Base-by-base conservation (phyloP, 64 coral and sea anemone genomes). In the Stylophora pistillata region DNA sequence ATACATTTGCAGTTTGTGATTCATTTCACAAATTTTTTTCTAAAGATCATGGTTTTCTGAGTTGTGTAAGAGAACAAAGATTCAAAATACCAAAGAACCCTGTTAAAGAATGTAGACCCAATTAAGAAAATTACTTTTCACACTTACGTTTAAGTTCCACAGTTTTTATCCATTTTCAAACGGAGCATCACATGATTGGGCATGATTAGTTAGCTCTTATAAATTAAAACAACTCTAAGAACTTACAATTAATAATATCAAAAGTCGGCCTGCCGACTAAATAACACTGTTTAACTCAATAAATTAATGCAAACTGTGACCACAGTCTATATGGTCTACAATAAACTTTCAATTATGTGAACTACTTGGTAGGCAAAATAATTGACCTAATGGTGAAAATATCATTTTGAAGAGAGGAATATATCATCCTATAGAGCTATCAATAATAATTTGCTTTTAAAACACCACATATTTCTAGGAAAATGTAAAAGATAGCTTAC, bases 251-350 rank as follows among this genome's bases (percentile, higher is more conserved):
- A 47, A 47, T 47, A 47, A 47, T 47, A 65, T 7, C 10, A 59
- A 31, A 84, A 26, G 80, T 84, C 80, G 80, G 80, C 80, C 80
- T 53, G 80, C 80, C 80, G 80, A 84, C 80, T 25, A 41, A 74
- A 53, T 41, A 69, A 53, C n/a, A 26, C 16, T 58, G 16, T 58
- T 68, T 23, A 15, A 17, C 15, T 53, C 74, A 76, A 47, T 76
- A 69, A 53, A 69, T 84, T n/a, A 52, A 81, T 23, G 31, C 61
- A 66, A 17, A 9, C 15, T 69, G 61, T 69, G 13, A 34, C 32
- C 62, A 69, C 33, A 83, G 52, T 84, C 60, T 69, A 84, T 84
- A 26, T 84, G 80, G 79, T 62, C 13, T 18, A 82, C 64, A 33
- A 37, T 21, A 54, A 75, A 37, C 52, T 53, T 75, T 20, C 21